Percentiles rank a stretch among this genome's conserved stretches.
Evolutionary conservation across 2,113 vertebrate genomes (phyloP).

Genomic region (Campylorhamphus procurvoides): DNA sequence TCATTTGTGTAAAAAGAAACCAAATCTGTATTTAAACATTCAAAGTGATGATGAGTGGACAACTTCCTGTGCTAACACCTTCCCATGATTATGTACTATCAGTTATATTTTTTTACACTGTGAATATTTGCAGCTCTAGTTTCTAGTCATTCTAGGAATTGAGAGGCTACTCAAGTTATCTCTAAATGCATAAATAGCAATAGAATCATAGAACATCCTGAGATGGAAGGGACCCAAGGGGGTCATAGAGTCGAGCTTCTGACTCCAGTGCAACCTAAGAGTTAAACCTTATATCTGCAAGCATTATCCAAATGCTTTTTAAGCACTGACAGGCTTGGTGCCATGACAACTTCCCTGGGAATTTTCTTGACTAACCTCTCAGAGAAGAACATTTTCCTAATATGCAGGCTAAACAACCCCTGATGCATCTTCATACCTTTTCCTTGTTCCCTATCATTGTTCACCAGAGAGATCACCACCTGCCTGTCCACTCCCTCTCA

Average conservation of each 20-base stretch:
- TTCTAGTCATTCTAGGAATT: neutral
- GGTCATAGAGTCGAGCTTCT: neutral
- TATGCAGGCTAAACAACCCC: neutral
- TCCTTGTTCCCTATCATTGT: neutral
- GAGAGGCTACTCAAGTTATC: neutral
- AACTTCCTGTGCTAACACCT: neutral
- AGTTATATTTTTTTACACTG: neutral
- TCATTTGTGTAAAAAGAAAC: neutral
- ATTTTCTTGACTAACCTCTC: neutral
- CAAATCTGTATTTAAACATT: neutral
- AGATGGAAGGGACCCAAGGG: neutral
- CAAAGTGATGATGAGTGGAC: neutral
- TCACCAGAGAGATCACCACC: neutral
- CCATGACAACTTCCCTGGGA: neutral
- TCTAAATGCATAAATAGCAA: neutral
- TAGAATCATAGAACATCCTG: neutral
- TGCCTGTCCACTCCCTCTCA: neutral
- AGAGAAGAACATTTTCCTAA: neutral
- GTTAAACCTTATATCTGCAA: neutral
- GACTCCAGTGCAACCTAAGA: neutral
- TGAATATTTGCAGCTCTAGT: neutral
- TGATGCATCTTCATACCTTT: neutral
- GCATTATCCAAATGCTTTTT: neutral
- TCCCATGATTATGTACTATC: neutral
- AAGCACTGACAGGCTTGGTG: neutral